Evolutionary conservation across 2,888 invertebrate genomes (phyloP).

Genomic region (Pomacea canaliculata): DNA sequence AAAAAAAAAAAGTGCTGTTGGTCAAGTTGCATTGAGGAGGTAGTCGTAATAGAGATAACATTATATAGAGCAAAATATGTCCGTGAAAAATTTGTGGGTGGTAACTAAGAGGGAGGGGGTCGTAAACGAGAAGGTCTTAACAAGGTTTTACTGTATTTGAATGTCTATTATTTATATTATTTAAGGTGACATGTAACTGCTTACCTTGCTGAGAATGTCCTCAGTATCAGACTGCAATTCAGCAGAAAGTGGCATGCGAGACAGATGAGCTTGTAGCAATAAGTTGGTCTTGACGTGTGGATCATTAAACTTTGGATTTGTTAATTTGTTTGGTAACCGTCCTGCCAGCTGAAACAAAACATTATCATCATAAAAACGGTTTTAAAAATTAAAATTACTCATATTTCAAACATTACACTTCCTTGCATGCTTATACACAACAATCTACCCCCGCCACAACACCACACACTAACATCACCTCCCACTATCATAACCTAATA

Average conservation of each 20-base stretch:
- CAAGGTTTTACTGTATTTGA: no score
- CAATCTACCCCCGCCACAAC: not conserved
- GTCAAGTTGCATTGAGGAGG: not conserved
- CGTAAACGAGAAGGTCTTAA: no score
- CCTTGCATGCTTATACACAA: no score
- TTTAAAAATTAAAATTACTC: no score
- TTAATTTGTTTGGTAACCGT: constrained; percentile 78
- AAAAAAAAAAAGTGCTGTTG: not conserved
- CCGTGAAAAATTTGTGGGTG: no score
- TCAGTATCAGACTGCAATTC: constrained; percentile 98
- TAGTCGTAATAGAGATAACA: no score
- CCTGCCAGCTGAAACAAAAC: constrained; percentile 64
- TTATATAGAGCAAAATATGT: no score
- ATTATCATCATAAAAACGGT: not conserved
- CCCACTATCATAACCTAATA: not conserved
- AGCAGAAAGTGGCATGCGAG: constrained; percentile 92
- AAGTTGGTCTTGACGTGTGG: constrained; percentile 96
- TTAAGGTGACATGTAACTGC: no score
- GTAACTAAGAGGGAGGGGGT: no score
- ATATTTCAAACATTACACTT: not conserved
- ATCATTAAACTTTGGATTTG: constrained; percentile 88
- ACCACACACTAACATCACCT: not conserved
- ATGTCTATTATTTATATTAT: no score
- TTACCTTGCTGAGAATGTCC: constrained; percentile 80
- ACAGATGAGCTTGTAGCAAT: constrained; percentile 94